Conservation (phyloP, 2,113 vertebrate species). For the Pleuronectes platessa region DNA sequence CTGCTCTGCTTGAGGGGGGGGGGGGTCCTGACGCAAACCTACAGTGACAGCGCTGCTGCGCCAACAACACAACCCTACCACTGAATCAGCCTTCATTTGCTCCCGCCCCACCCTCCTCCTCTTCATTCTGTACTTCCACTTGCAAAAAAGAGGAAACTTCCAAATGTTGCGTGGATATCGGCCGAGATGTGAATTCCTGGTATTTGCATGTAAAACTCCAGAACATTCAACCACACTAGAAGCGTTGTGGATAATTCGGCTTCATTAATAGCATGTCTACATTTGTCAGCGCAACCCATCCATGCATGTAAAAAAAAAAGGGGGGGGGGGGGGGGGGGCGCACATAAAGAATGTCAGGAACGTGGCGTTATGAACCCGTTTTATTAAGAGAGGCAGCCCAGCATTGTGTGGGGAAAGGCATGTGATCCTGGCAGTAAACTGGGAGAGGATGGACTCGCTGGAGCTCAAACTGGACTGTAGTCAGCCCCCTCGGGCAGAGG, state of each 20-base stretch:
- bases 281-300: slow-evolving; percentile 40
- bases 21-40: slow-evolving; percentile 64
- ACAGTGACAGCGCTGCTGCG: slow-evolving; percentile 65
- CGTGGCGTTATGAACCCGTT: slow-evolving; percentile 65
- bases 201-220: background rate
- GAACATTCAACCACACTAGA: slow-evolving; percentile 31
- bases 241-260: slow-evolving; percentile 14
- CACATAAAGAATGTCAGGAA: slow-evolving; percentile 76
- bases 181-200: background rate
- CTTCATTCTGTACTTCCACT: slow-evolving; percentile 15
- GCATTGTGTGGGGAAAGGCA: slow-evolving; percentile 43
- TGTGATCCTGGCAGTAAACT: slow-evolving; percentile 47
- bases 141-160: slow-evolving; percentile 25
- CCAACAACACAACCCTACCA: slow-evolving; percentile 46
- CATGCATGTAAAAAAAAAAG: slow-evolving; percentile 51
- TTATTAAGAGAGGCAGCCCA: slow-evolving; percentile 64
- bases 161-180: background rate
- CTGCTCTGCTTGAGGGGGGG: slow-evolving; percentile 30
- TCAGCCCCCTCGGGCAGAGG: slow-evolving; percentile 62
- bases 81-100: slow-evolving; percentile 58
- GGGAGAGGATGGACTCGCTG: slow-evolving; percentile 41
- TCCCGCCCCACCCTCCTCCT: slow-evolving; percentile 11
- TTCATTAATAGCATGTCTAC: slow-evolving; percentile 36
- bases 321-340: slow-evolving; percentile 9
- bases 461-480: slow-evolving; percentile 46